These are phyloP conservation scores for Rhegmatorhina hoffmannsi DNA, from an alignment of 2,113 vertebrate genomes.

Conservation along the genomic window DNA sequence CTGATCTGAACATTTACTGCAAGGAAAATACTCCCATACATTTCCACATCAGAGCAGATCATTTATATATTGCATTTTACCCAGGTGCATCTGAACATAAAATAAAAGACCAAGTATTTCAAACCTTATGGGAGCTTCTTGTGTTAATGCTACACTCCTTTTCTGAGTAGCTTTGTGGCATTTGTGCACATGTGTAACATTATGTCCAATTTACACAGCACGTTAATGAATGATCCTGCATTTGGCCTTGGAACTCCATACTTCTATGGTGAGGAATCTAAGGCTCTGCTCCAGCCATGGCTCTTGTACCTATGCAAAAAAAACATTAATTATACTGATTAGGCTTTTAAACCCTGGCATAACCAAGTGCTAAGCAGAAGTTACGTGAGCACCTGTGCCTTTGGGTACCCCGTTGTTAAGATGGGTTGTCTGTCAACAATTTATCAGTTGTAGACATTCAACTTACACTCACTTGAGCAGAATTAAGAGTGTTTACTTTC, in stretches of 20 bases:
- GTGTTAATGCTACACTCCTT: background rate
- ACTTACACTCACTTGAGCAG: constrained; percentile 81
- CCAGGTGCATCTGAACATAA: constrained; percentile 36
- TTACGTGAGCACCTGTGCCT: constrained; percentile 23
- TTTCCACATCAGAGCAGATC: constrained; percentile 5
- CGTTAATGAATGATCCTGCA: constrained; percentile 54
- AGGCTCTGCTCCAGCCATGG: constrained; percentile 34
- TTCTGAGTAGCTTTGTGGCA: constrained; percentile 40
- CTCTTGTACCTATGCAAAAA: constrained; percentile 51
- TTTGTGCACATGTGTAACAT: constrained; percentile 63
- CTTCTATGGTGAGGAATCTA: constrained; percentile 43
- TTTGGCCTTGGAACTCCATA: constrained; percentile 50
- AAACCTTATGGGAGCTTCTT: constrained; percentile 18
- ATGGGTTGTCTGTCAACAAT: constrained; percentile 69
- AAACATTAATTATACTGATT: constrained; percentile 64
- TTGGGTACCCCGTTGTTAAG: constrained; percentile 20
- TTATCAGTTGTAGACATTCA: constrained; percentile 77
- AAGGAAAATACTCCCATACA: constrained; percentile 16
- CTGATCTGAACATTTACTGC: constrained; percentile 16
- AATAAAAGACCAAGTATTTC: constrained; percentile 60
- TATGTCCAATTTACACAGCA: constrained; percentile 63
- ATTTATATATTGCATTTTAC: constrained; percentile 45
- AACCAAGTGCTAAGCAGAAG: constrained; percentile 2
- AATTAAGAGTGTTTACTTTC: constrained; percentile 91
- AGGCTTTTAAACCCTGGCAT: constrained; percentile 56